Evolutionary conservation across 2,888 invertebrate species (phyloP).

Genomic region (Horisme vitalbata): DNA sequence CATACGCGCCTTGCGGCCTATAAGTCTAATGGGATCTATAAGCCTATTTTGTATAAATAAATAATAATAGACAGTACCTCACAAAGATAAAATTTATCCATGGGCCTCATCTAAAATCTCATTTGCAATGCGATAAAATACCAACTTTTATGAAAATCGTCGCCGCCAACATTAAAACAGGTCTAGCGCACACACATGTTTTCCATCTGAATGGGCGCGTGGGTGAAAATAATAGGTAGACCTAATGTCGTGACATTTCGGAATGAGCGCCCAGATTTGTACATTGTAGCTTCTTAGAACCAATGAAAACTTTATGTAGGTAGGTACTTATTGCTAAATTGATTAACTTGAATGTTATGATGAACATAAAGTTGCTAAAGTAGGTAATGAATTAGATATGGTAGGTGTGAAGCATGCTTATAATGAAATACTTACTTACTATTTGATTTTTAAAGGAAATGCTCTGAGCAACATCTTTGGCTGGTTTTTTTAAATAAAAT

Average conservation of each 20-base stretch:
- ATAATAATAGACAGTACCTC: too few relatives aligned
- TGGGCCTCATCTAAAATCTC: conserved; percentile 11
- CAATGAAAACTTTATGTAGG: conserved; percentile 12
- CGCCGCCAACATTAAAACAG: conserved; percentile 11
- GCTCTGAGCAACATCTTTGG: too few relatives aligned
- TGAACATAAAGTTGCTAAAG: conserved; percentile 7
- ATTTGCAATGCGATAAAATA: conserved; percentile 15
- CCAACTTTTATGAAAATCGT: conserved; percentile 19
- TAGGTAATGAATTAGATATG: too few relatives aligned
- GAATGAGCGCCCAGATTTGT: conserved; percentile 46
- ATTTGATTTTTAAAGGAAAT: too few relatives aligned
- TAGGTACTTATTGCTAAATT: too few relatives aligned
- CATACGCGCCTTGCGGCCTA: too few relatives aligned
- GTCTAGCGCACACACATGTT: conserved; percentile 42
- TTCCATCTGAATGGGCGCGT: conserved; percentile 60
- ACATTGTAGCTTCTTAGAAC: conserved; percentile 14
- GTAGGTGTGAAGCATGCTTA: too few relatives aligned
- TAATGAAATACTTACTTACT: too few relatives aligned
- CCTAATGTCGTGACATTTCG: conserved; percentile 67
- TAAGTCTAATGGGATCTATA: too few relatives aligned
- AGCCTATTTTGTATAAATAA: too few relatives aligned
- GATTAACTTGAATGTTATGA: conserved; percentile 12
- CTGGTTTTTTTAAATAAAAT: too few relatives aligned
- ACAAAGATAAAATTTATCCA: too few relatives aligned
- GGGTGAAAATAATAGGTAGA: conserved; percentile 66